Conservation (phyloP, 1,140 invertebrate genomes). For the Micrasema minimum region DNA sequence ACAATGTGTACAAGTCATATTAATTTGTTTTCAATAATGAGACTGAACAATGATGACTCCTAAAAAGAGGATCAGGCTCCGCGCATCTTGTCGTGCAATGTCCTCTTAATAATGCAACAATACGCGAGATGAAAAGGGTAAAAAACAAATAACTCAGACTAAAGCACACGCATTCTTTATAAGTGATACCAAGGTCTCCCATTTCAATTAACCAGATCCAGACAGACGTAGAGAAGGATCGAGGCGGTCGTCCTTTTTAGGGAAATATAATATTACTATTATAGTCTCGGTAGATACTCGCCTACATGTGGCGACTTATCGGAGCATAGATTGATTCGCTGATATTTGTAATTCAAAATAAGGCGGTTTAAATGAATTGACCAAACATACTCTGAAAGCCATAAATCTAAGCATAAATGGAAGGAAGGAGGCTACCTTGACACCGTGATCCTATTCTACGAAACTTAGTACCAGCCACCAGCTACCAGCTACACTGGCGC, state of each 20-base stretch:
- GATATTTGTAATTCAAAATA: constrained; percentile 36
- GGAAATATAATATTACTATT: constrained; percentile 20
- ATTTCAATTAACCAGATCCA: constrained; percentile 45
- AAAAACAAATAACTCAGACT: constrained; percentile 19
- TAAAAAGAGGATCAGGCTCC: background rate
- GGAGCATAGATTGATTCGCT: constrained; percentile 19
- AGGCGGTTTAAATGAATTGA: constrained; percentile 22
- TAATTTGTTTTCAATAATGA: too few species aligned
- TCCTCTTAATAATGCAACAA: constrained; percentile 23
- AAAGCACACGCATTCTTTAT: constrained; percentile 34
- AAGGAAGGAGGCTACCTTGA: constrained; percentile 29
- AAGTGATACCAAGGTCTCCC: constrained; percentile 40
- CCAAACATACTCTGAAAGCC: constrained; percentile 7
- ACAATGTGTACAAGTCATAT: too few species aligned
- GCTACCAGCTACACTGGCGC: too few species aligned
- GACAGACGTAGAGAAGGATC: constrained; percentile 15
- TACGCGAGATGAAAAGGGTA: background rate
- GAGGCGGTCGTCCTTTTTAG: constrained; percentile 32
- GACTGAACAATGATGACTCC: background rate
- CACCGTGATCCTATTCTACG: constrained; percentile 31
- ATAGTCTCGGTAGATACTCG: constrained; percentile 4
- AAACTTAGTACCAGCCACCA: background rate
- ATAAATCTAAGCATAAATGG: constrained; percentile 33
- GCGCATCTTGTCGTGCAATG: constrained; percentile 3
- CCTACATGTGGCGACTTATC: constrained; percentile 9